Evolutionary conservation across 2,888 invertebrate species (phyloP).

Genomic region (Acleris literana): DNA sequence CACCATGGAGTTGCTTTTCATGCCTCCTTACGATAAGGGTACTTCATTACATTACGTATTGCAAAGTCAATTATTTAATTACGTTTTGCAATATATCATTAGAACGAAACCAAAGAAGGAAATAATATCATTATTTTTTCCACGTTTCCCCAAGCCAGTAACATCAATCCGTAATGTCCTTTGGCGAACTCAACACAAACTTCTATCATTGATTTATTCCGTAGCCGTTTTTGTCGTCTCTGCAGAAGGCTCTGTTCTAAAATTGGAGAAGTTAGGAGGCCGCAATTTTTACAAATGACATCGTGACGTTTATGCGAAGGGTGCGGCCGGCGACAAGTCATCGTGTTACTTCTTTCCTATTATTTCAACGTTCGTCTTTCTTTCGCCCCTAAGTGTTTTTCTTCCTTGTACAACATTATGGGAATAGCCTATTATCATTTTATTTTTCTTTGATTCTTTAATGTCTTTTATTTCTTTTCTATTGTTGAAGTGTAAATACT

Average conservation of each 20-base stretch:
- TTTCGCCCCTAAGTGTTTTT: constrained; percentile 61
- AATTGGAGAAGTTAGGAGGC: constrained; percentile 79
- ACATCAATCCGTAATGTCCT: constrained; percentile 30
- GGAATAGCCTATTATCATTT: constrained; percentile 54
- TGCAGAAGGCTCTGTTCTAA: constrained; percentile 55
- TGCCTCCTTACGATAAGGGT: neutral
- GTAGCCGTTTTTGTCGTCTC: constrained; percentile 47
- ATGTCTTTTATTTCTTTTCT: neutral
- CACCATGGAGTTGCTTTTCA: constrained; percentile 50
- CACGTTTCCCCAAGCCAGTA: constrained; percentile 26
- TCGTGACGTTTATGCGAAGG: constrained; percentile 81
- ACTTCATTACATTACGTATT: neutral
- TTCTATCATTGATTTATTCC: constrained; percentile 35
- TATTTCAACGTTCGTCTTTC: constrained; percentile 69
- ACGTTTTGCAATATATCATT: neutral
- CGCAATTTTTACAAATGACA: constrained; percentile 84
- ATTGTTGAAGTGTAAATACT: no score
- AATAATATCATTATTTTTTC: constrained; percentile 1
- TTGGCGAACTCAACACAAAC: constrained; percentile 24
- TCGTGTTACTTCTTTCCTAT: constrained; percentile 82
- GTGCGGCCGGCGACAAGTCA: constrained; percentile 79
- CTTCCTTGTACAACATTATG: constrained; percentile 55
- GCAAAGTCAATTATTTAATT: no score
- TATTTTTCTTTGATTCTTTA: constrained; percentile 32
- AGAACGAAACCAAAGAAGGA: neutral